Base-by-base conservation (phyloP, 2,888 invertebrate genomes). In the Eupithecia abbreviata region DNA sequence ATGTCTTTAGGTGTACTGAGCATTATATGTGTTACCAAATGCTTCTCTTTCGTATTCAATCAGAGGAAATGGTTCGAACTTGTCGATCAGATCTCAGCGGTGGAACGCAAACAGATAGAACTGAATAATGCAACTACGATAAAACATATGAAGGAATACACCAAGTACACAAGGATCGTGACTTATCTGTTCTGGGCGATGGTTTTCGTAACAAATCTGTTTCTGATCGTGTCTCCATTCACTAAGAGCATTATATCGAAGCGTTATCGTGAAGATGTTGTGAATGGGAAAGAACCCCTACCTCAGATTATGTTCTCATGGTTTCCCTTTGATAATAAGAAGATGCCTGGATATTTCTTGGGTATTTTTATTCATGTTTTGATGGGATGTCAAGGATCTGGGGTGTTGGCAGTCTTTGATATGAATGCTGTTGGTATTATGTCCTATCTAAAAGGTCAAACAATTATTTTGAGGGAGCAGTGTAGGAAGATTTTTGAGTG, bases 361-460 rank as follows among this genome's bases (percentile, higher is more conserved):
- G 86, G 87, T 4, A 76, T 87, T 55, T 42, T 86, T 6, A 55
- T 90, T 30, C 90, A 93, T n/a, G 76, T 89, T 0, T 3, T 83
- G 2, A 86, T 92, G 85, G 83, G 84, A 1, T 82, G 77, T 4
- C 87, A 90, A 73, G 92, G 91, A 1, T 79, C 89, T 30, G 89
- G 87, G 15, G 78, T 89, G 0, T n/a, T 92, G 45, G 90, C 89
- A 6, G 84, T 78, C 2, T 92, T 87, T 62, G 93, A 93, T 78
- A 84, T 88, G 71, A 89, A 86, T 58, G 88, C 88, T 6, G 85
- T 92, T 0, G 85, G 88, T 4, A 84, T 92, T 4, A 90, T 92
- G 90, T 83, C 88, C 3, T 93, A 90, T 83, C 80, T 93, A 1
- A 92, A 90, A 81, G 93, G 92, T 0, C 92, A 93, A 80, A 82